phyloP scores from a whole-genome alignment of 2,888 invertebrate species.

The Lasioglossum pauxillum region DNA sequence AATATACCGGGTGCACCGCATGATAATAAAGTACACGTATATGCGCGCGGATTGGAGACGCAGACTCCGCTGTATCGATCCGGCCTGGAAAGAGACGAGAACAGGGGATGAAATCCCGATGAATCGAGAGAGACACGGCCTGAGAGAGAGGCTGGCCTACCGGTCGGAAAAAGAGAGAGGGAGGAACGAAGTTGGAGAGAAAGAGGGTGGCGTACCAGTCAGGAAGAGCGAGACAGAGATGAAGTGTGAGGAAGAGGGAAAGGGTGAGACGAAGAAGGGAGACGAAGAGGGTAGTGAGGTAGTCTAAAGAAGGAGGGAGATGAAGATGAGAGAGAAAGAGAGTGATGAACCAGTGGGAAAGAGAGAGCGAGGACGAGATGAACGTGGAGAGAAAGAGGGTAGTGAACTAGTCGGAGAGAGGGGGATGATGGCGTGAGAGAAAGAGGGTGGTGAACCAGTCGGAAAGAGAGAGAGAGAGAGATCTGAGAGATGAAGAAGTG shows the following conservation, averaged over 20 bases:
- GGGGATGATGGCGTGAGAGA: too few species aligned
- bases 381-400: too few species aligned
- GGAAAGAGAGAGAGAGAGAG: too few species aligned
- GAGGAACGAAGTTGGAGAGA: not conserved
- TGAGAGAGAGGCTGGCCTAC: not conserved
- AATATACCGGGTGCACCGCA: conserved; percentile 74
- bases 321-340: too few species aligned
- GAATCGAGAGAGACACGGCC: conserved; percentile 58
- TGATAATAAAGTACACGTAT: conserved; percentile 73
- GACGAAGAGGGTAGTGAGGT: too few species aligned
- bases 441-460: too few species aligned
- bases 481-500: too few species aligned
- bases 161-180: not conserved
- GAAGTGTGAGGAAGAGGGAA: not conserved
- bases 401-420: too few species aligned
- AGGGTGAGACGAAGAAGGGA: not conserved
- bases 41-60: conserved; percentile 79
- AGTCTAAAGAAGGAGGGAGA: too few species aligned
- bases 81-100: conserved; percentile 67
- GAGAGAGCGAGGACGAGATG: too few species aligned
- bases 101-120: conserved; percentile 59
- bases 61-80: conserved; percentile 84
- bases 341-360: too few species aligned
- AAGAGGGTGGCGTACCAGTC: not conserved
- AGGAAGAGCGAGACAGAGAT: not conserved